Evolutionary conservation across 2,113 vertebrate genomes (phyloP).

Genomic region (Myotis brandtii): DNA sequence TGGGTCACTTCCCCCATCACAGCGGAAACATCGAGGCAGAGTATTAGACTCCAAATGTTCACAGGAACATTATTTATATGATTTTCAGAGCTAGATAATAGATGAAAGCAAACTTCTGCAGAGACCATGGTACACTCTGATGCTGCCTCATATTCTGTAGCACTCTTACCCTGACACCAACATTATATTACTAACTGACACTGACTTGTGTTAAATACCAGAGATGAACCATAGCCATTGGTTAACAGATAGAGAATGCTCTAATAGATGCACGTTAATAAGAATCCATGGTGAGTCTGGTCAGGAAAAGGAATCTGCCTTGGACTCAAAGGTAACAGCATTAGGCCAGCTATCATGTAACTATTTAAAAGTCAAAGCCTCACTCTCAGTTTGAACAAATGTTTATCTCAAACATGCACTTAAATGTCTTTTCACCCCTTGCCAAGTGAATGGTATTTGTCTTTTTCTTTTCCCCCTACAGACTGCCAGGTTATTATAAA

Average conservation of each 20-base stretch:
- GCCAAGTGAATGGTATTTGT: background rate
- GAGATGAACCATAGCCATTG: background rate
- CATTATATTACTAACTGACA: background rate
- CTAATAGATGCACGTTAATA: background rate
- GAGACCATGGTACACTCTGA: background rate
- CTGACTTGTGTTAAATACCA: background rate
- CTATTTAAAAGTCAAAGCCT: constrained; percentile 47
- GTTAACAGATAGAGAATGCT: background rate
- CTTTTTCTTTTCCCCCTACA: constrained; percentile 23
- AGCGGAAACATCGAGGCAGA: background rate
- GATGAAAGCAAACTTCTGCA: background rate
- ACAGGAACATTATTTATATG: background rate
- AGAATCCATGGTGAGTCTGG: background rate
- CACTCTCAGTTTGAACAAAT: constrained; percentile 36
- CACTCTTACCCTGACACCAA: background rate
- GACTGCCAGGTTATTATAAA: constrained; percentile 51
- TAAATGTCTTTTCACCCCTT: background rate
- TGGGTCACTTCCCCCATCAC: background rate
- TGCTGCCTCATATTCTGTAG: background rate
- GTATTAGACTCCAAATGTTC: background rate
- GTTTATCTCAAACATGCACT: background rate
- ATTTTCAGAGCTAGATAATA: background rate
- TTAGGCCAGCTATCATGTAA: background rate
- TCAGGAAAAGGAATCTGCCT: background rate
- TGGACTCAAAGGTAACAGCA: background rate